Conservation (phyloP, 2,888 invertebrate species). For the Macropis europaea region DNA sequence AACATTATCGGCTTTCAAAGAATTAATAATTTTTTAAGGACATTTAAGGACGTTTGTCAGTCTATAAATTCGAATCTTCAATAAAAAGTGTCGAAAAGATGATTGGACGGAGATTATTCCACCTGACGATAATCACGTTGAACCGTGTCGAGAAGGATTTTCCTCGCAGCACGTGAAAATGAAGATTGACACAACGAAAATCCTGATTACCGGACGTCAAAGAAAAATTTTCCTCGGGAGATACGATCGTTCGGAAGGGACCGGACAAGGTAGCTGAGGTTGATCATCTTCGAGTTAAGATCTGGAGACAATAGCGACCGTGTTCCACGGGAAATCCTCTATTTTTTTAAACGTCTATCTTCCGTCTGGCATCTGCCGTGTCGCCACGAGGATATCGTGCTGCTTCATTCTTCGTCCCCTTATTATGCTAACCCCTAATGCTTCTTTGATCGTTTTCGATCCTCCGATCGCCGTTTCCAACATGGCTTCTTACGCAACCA, state of each 20-base stretch:
- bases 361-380: conserved; percentile 65
- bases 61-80: too few species aligned
- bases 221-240: conserved; percentile 32
- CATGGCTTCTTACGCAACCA: background rate
- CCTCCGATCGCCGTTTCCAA: background rate
- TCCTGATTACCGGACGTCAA: conserved; percentile 25
- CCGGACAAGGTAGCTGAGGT: conserved; percentile 19
- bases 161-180: conserved; percentile 18
- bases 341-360: conserved; percentile 67
- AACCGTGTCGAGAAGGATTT: background rate
- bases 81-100: too few species aligned
- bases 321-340: conserved; percentile 51
- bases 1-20: too few species aligned
- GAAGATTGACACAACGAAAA: conserved; percentile 48
- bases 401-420: conserved; percentile 22
- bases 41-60: too few species aligned
- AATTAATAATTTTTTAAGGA: too few species aligned
- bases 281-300: conserved; percentile 65
- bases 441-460: conserved; percentile 15
- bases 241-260: conserved; percentile 65
- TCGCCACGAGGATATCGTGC: conserved; percentile 47
- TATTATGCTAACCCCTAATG: conserved; percentile 28
- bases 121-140: too few species aligned
- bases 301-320: conserved; percentile 53
- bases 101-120: too few species aligned